Percentiles rank a stretch among this genome's conserved stretches.
Evolutionary conservation across 2,797 vertebrate genomes (phyloP).

Genomic region (Triplophysa bombifrons): DNA sequence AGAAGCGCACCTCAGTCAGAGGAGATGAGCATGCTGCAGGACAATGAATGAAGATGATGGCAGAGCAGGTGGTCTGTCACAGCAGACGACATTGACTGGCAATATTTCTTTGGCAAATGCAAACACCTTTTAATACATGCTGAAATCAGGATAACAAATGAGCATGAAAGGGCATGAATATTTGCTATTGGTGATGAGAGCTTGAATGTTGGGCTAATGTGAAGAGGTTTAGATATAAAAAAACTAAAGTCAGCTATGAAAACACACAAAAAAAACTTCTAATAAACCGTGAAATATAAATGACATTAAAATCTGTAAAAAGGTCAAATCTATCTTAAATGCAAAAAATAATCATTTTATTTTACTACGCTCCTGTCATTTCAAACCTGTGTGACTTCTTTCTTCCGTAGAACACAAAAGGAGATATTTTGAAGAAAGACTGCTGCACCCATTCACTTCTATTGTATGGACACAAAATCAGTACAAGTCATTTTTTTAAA

Average conservation of each 20-base stretch:
- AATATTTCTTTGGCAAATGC: background rate
- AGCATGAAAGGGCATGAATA: background rate
- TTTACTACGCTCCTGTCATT: too few relatives aligned
- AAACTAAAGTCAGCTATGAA: background rate
- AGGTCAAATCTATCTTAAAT: background rate
- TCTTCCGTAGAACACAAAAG: too few relatives aligned
- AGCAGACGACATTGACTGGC: background rate
- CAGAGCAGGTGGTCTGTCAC: background rate
- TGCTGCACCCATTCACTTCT: too few relatives aligned
- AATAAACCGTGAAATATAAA: too few relatives aligned
- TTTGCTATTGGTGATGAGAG: background rate
- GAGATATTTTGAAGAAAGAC: too few relatives aligned
- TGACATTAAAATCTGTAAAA: too few relatives aligned
- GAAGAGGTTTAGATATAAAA: background rate
- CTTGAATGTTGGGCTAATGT: background rate
- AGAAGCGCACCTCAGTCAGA: conserved; percentile 2
- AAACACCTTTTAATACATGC: background rate
- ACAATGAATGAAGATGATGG: background rate
- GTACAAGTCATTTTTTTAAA: too few relatives aligned
- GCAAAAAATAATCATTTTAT: background rate
- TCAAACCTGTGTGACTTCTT: too few relatives aligned
- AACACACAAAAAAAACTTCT: background rate
- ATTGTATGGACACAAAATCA: too few relatives aligned
- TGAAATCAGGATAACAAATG: background rate
- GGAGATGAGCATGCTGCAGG: background rate